Evolutionary conservation across 2,113 vertebrate species (phyloP).

Genomic region (Podiceps cristatus): DNA sequence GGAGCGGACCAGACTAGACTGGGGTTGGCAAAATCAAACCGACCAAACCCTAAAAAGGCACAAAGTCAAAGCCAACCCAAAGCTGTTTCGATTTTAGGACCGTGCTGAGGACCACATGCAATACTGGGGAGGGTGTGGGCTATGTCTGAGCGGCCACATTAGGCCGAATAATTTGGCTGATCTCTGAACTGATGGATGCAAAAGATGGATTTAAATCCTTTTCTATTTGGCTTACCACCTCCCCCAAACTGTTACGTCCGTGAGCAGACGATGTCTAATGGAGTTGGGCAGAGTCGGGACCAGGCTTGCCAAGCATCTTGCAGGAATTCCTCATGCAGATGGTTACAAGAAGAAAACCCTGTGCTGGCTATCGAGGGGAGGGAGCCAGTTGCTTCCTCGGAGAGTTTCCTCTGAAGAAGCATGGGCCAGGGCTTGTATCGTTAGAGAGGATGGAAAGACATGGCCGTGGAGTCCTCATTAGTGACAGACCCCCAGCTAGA

Average conservation of each 20-base stretch:
- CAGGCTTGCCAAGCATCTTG: background rate
- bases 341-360: background rate
- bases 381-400: rapidly evolving
- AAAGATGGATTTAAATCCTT: constrained; percentile 7
- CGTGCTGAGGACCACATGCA: background rate
- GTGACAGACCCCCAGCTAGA: background rate
- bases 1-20: constrained; percentile 88
- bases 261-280: constrained; percentile 39
- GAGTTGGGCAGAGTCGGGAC: constrained; percentile 46
- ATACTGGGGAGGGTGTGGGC: constrained; percentile 28
- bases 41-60: constrained; percentile 54
- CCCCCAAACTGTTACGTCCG: background rate
- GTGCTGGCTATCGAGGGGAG: background rate
- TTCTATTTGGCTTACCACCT: constrained; percentile 20
- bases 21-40: constrained; percentile 72
- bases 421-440: rapidly evolving
- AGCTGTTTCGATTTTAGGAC: constrained; percentile 38
- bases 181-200: constrained; percentile 9
- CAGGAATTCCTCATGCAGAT: constrained; percentile 8
- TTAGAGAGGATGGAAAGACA: background rate
- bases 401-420: background rate
- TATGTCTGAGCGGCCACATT: background rate
- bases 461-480: background rate
- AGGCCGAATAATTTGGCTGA: constrained; percentile 15
- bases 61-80: constrained; percentile 60